Evolutionary conservation across 2,797 vertebrate species (phyloP).

Genomic region (Syncerus caffer): DNA sequence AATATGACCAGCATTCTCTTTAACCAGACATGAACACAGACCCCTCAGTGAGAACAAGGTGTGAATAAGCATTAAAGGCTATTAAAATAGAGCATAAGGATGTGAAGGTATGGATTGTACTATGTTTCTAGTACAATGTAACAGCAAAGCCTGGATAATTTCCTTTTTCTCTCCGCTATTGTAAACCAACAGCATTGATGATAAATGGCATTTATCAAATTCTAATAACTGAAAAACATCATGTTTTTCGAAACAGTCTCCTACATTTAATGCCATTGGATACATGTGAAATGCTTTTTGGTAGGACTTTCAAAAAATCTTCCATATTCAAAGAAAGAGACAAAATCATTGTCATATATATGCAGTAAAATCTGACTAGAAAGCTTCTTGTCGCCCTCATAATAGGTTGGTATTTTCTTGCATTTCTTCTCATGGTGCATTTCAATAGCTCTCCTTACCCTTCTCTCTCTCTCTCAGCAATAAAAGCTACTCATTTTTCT

Average conservation of each 20-base stretch:
- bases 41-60: background rate
- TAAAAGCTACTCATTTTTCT: constrained; percentile 13
- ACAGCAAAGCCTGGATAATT: background rate
- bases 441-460: background rate
- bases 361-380: constrained; percentile 1
- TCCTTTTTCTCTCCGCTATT: background rate
- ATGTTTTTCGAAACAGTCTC: background rate
- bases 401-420: background rate
- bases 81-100: background rate
- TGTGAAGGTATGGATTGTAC: background rate
- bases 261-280: background rate
- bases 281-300: background rate
- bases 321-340: background rate
- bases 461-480: background rate
- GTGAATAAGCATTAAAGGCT: background rate
- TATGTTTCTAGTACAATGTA: background rate
- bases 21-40: background rate
- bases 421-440: background rate
- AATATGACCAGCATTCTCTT: background rate
- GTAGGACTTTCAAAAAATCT: background rate
- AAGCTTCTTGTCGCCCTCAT: background rate
- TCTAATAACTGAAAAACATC: background rate
- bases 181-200: background rate
- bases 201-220: background rate
- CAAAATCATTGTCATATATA: background rate